These are phyloP conservation scores for Corythornis cristatus DNA, from an alignment of 2,113 vertebrate genomes.

Conservation along the genomic window DNA sequence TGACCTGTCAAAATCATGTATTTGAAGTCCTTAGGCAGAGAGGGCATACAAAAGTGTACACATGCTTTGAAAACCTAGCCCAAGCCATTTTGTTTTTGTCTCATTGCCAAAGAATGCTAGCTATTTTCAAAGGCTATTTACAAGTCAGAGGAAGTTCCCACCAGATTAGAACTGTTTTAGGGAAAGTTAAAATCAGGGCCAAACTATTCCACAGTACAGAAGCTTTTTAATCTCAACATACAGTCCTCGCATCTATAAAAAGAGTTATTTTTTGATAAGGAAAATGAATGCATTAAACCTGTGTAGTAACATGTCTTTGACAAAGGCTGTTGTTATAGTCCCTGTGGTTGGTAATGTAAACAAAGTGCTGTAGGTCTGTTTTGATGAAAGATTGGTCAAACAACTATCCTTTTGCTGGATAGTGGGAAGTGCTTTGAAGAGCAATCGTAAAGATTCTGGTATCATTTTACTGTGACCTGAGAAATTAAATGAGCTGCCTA, in stretches of 20 bases:
- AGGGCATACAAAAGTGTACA: not conserved
- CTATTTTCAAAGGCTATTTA: constrained; percentile 64
- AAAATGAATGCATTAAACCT: constrained; percentile 28
- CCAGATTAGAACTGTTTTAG: constrained; percentile 37
- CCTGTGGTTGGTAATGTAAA: constrained; percentile 80
- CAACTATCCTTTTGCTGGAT: constrained; percentile 68
- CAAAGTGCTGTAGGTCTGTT: constrained; percentile 88
- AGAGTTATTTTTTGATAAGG: constrained; percentile 32
- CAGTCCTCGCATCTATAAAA: not conserved
- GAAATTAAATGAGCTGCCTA: constrained; percentile 46
- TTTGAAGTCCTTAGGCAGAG: not conserved
- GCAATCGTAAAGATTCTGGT: constrained; percentile 55
- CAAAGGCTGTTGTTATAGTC: constrained; percentile 64
- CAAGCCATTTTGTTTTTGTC: constrained; percentile 4
- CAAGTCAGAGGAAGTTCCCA: constrained; percentile 66
- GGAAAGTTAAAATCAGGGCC: constrained; percentile 37
- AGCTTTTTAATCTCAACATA: constrained; percentile 6
- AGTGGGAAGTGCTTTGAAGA: constrained; percentile 40
- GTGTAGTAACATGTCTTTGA: constrained; percentile 45
- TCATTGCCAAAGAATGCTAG: constrained; percentile 34
- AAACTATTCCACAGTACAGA: not conserved
- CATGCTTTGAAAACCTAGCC: not conserved
- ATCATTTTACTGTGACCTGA: constrained; percentile 80
- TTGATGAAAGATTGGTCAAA: constrained; percentile 77
- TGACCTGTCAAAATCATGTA: not conserved